Conservation (phyloP, 2,797 vertebrate genomes). For the Parotocinclus haroldoi region DNA sequence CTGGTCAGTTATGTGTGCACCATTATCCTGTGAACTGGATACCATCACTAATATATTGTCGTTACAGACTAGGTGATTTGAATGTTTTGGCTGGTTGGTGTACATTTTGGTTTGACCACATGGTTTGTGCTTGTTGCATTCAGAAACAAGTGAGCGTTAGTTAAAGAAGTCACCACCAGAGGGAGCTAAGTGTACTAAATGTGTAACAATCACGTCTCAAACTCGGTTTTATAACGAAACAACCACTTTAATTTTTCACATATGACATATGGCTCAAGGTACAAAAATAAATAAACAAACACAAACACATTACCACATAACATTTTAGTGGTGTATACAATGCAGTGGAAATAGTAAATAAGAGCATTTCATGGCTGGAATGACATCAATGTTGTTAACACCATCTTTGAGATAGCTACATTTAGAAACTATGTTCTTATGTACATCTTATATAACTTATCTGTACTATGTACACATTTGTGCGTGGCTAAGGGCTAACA, state of each 20-base stretch:
- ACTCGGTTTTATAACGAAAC: conserved; percentile 13
- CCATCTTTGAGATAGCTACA: conserved; percentile 13
- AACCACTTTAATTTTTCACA: conserved; percentile 32
- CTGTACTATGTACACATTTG: too few relatives aligned
- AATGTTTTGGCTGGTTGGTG: too few relatives aligned
- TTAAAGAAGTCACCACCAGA: conserved; percentile 21
- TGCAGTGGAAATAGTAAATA: conserved; percentile 19
- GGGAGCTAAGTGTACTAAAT: conserved; percentile 11
- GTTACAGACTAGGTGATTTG: too few relatives aligned
- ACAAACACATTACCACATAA: conserved; percentile 9
- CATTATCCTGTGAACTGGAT: too few relatives aligned
- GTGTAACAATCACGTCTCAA: background rate
- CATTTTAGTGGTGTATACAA: conserved; percentile 10
- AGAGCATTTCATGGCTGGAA: conserved; percentile 29
- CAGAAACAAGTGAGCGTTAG: background rate
- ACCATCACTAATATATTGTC: too few relatives aligned
- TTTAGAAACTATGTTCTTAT: background rate
- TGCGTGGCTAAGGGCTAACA: too few relatives aligned
- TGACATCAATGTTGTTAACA: conserved; percentile 33
- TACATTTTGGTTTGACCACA: too few relatives aligned
- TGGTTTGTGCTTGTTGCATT: background rate
- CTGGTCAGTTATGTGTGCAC: too few relatives aligned
- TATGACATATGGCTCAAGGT: conserved; percentile 25
- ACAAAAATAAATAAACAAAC: conserved; percentile 36
- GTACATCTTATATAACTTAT: background rate